Evolutionary conservation across 2,113 vertebrate species (phyloP).

Genomic region (Paramormyrops kingsleyae): DNA sequence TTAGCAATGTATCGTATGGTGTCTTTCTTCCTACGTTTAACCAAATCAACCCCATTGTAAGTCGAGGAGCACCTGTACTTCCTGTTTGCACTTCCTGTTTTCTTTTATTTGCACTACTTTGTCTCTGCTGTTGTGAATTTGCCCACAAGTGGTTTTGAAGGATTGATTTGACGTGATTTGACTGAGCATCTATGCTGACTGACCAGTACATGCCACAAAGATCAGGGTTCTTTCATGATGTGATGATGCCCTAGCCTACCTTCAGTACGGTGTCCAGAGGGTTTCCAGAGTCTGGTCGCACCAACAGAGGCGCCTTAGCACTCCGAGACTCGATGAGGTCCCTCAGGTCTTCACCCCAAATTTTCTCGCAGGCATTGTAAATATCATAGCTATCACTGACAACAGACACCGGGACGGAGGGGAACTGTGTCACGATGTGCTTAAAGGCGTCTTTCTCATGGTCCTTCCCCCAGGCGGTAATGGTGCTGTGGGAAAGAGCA

Average conservation of each 20-base stretch:
- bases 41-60: neutral
- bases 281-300: slow-evolving; percentile 95
- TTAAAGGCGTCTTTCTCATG: slow-evolving; percentile 96
- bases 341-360: slow-evolving; percentile 94
- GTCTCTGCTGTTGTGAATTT: neutral
- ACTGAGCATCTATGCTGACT: neutral
- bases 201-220: neutral
- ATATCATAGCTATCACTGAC: slow-evolving; percentile 99
- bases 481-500: slow-evolving; percentile 68
- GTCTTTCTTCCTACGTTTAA: neutral
- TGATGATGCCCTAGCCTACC: slow-evolving; percentile 29
- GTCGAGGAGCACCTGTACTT: neutral
- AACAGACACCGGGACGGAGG: slow-evolving; percentile 92
- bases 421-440: slow-evolving; percentile 94
- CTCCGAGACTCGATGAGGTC: slow-evolving; percentile 82
- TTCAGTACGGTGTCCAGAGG: slow-evolving; percentile 94
- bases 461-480: slow-evolving; percentile 98
- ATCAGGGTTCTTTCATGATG: neutral
- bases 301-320: slow-evolving; percentile 85
- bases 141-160: neutral
- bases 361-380: slow-evolving; percentile 97
- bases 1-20: neutral
- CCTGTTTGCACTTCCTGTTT: neutral
- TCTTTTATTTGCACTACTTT: neutral
- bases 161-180: neutral